Evolutionary conservation across 2,113 vertebrate species (phyloP).

Genomic region (Amphiprion ocellaris): DNA sequence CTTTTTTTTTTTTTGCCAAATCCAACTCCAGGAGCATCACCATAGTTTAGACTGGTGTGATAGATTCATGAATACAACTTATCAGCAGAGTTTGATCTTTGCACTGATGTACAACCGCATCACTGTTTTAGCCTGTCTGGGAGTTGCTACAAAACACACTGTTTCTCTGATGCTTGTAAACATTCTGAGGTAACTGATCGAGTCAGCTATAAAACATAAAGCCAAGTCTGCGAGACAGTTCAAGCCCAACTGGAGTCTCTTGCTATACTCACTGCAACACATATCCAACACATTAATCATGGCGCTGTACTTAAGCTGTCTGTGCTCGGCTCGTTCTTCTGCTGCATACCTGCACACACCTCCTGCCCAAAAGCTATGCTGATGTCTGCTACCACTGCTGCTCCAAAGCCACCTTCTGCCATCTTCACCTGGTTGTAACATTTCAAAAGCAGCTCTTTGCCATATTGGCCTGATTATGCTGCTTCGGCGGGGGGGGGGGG

Average conservation of each 20-base stretch:
- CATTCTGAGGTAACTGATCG: not conserved
- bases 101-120: not conserved
- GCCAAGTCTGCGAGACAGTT: not conserved
- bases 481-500: not conserved
- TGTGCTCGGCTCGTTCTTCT: conserved; percentile 3
- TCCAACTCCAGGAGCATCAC: too few species aligned
- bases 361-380: not conserved
- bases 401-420: not conserved
- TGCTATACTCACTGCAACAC: not conserved
- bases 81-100: too few species aligned
- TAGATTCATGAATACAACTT: too few species aligned
- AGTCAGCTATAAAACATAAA: not conserved
- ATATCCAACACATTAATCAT: conserved; percentile 1
- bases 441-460: not conserved
- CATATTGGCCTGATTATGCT: not conserved
- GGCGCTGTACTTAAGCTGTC: not conserved
- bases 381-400: not conserved
- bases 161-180: not conserved
- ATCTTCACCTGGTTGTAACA: not conserved
- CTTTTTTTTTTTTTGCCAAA: too few species aligned
- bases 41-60: too few species aligned
- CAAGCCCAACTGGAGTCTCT: not conserved
- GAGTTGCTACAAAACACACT: not conserved
- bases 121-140: not conserved
- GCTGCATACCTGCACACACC: conserved; percentile 10